Base-by-base conservation (phyloP, 2,113 vertebrate species). In the Poicephalus meyeri region DNA sequence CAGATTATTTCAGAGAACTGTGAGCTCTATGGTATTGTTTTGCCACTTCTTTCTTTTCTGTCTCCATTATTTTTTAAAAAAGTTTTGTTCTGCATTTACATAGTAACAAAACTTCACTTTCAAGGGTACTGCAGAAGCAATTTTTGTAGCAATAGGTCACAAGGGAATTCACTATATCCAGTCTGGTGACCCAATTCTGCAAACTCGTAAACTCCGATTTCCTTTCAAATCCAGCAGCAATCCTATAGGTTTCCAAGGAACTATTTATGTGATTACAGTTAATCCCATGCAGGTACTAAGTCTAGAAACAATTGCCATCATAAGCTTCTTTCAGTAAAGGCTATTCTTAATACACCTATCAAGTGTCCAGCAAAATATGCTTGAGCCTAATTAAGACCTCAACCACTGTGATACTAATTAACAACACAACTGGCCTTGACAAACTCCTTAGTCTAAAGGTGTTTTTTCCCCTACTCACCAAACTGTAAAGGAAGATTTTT, bases 251-350 rank as follows among this genome's bases (percentile, higher is more conserved):
- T 91, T 89, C 52, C 78, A 52, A n/a, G 11, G 52, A n/a, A 63
- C 81, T 91, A 66, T 58, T 89, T 77, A 70, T 20, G 64, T 0
- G 35, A 89, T 44, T 77, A 78, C 58, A 29, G 64, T 70, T 86
- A 95, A 94, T 91, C 84, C 52, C 66, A 39, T 2, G 20, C 74
- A 73, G 4, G 50, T 88, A 88, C 37, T 21, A 42, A 88, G 42
- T 60, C 8, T 39, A 64, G 86, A 76, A 91, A 93, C 71, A 91
- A 91, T 49, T 72, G 87, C 65, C 87, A 93, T 25, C 29, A n/a
- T 88, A 95, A 96, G 55, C 85, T 79, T 73, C 85, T 95, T 91
- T 53, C 37, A 87, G 53, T 41, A 63, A 74, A 83, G 50, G 26
- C 89, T 80, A 58, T 77, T 85, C 91, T 95, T 70, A 93, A 89